phyloP scores from a whole-genome alignment of 2,888 invertebrate genomes.

The Electrophaes corylata region DNA sequence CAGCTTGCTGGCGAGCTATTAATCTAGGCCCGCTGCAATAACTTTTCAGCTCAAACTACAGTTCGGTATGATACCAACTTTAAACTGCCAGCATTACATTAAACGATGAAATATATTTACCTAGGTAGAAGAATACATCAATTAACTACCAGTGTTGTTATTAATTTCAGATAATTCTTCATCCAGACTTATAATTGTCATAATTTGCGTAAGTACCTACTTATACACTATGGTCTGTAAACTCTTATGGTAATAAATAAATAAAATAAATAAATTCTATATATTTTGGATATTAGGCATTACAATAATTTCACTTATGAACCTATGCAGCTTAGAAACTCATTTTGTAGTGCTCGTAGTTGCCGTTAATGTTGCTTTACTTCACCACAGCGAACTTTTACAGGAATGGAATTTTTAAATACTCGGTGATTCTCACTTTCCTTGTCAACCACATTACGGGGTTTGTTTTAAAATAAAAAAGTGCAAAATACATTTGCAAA shows the following conservation, averaged over 20 bases:
- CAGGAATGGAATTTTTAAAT: slow-evolving; percentile 47
- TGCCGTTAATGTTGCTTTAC: slow-evolving; percentile 16
- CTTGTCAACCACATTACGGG: slow-evolving; percentile 40
- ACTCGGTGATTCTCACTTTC: slow-evolving; percentile 37
- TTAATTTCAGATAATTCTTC: no score
- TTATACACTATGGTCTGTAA: no score
- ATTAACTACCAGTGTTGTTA: no score
- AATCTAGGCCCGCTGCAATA: slow-evolving; percentile 47
- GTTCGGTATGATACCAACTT: slow-evolving; percentile 11
- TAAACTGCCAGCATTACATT: slow-evolving; percentile 8
- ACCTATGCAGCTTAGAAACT: not conserved
- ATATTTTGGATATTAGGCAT: no score
- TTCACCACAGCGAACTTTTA: slow-evolving; percentile 24
- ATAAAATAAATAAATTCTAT: no score
- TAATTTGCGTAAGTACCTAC: no score
- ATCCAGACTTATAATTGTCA: no score
- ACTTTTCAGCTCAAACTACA: slow-evolving; percentile 42
- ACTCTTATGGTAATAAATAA: no score
- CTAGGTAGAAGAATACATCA: no score
- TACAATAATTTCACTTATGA: no score
- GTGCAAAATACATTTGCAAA: slow-evolving; percentile 20
- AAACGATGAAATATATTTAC: not conserved
- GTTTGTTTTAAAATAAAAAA: slow-evolving; percentile 23
- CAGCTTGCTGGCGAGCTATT: slow-evolving; percentile 48
- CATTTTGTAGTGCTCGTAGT: slow-evolving; percentile 2